Percentiles rank a stretch among this genome's conserved stretches.
These are phyloP conservation scores for Halictus rubicundus DNA, from an alignment of 1,140 invertebrate species.

Conservation along the genomic window DNA sequence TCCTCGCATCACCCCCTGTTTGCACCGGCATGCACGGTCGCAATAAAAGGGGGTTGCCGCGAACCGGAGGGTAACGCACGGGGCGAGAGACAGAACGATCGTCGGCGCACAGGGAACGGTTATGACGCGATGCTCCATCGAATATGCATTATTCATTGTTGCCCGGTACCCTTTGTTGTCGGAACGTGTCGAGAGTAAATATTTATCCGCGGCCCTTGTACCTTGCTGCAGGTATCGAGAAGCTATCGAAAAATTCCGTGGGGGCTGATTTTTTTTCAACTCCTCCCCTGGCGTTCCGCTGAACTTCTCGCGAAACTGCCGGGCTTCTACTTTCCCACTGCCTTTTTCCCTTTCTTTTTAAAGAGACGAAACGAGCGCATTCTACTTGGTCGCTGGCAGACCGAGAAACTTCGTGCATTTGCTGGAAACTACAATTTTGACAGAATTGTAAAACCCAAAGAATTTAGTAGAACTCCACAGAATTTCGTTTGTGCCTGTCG, in stretches of 20 bases:
- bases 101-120: constrained; percentile 18
- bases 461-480: no score
- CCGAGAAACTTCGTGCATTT: no score
- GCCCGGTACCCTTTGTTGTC: constrained; percentile 17
- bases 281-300: no score
- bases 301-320: no score
- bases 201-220: neutral
- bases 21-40: neutral
- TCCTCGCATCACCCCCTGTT: constrained; percentile 31
- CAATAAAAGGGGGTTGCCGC: constrained; percentile 26
- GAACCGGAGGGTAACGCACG: constrained; percentile 6
- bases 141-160: constrained; percentile 43
- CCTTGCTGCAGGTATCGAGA: neutral
- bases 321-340: neutral
- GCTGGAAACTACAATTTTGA: no score
- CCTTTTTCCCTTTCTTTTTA: neutral
- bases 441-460: no score
- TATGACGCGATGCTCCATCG: constrained; percentile 43
- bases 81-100: constrained; percentile 6
- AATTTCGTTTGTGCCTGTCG: no score
- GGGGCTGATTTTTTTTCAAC: neutral
- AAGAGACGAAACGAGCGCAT: neutral
- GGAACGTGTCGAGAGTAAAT: constrained; percentile 9
- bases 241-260: neutral
- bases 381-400: no score